Evolutionary conservation across 2,113 vertebrate genomes (phyloP).

Genomic region (Phainopepla nitens): DNA sequence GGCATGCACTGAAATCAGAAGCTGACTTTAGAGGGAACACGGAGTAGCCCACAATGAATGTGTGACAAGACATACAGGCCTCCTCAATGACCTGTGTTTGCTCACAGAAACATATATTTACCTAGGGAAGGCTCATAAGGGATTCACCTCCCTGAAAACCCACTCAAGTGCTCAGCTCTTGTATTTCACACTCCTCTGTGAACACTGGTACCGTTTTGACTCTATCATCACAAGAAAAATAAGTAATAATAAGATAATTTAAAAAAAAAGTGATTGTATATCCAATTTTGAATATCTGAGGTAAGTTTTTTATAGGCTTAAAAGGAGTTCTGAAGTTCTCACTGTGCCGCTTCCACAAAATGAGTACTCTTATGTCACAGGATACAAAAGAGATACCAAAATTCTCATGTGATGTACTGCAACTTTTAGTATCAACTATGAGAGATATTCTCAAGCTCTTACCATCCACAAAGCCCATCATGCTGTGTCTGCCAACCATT

Average conservation of each 20-base stretch:
- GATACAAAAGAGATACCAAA: neutral
- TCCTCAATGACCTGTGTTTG: neutral
- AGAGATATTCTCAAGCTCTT: neutral
- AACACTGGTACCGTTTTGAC: accelerated
- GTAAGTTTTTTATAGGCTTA: neutral
- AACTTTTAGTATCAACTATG: neutral
- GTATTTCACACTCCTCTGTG: neutral
- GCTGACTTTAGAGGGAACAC: neutral
- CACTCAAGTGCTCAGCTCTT: neutral
- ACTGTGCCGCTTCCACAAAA: neutral
- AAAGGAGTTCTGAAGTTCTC: neutral
- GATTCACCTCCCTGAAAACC: neutral
- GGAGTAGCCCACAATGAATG: neutral
- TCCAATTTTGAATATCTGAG: neutral
- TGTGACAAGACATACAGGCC: neutral
- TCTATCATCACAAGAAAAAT: neutral
- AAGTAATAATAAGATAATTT: neutral
- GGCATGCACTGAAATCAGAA: neutral
- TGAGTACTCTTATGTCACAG: neutral
- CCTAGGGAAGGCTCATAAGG: neutral
- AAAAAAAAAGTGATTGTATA: neutral
- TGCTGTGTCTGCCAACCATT: neutral
- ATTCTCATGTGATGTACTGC: neutral
- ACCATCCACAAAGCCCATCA: neutral
- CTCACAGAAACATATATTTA: neutral